Evolutionary conservation across 92 coral and sea anemone species (phyloP).

Genomic region (Actinostola sp.): DNA sequence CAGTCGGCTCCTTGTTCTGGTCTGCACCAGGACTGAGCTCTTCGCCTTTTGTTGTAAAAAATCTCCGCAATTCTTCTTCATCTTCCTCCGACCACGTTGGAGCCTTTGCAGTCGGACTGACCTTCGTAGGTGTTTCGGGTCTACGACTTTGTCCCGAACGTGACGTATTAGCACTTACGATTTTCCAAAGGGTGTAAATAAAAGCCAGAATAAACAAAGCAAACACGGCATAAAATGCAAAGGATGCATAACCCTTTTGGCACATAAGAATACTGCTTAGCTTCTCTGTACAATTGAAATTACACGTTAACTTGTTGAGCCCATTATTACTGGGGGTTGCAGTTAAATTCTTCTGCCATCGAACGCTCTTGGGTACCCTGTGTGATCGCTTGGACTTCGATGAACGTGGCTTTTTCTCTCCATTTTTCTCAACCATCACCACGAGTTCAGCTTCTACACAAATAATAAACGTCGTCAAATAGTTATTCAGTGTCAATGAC

Average conservation of each 20-base stretch:
- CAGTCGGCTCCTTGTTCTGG: neutral
- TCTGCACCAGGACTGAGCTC: neutral
- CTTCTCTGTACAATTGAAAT: conserved; percentile 70
- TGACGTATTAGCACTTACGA: conserved; percentile 85
- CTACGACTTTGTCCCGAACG: conserved; percentile 73
- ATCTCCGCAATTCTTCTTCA: conserved; percentile 37
- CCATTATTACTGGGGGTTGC: conserved; percentile 26
- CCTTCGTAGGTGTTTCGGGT: conserved; percentile 63
- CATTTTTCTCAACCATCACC: conserved; percentile 36
- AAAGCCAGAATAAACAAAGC: conserved; percentile 74
- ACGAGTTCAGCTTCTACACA: neutral
- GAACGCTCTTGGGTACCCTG: conserved; percentile 45
- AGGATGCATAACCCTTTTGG: conserved; percentile 89
- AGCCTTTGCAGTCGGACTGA: conserved; percentile 64
- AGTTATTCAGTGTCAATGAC: no score
- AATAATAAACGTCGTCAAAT: neutral
- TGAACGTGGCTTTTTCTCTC: conserved; percentile 31
- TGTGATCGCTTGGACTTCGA: conserved; percentile 37
- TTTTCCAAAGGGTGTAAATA: conserved; percentile 88
- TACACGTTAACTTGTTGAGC: conserved; percentile 42
- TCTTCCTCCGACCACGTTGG: conserved; percentile 51
- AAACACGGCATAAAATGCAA: conserved; percentile 87
- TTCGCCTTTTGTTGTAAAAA: conserved; percentile 5
- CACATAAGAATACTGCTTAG: conserved; percentile 82
- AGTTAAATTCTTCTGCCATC: conserved; percentile 46